Percentiles rank a stretch among this genome's conserved stretches.
Evolutionary conservation across 2,888 invertebrate genomes (phyloP).

Genomic region (Acronicta aceris): DNA sequence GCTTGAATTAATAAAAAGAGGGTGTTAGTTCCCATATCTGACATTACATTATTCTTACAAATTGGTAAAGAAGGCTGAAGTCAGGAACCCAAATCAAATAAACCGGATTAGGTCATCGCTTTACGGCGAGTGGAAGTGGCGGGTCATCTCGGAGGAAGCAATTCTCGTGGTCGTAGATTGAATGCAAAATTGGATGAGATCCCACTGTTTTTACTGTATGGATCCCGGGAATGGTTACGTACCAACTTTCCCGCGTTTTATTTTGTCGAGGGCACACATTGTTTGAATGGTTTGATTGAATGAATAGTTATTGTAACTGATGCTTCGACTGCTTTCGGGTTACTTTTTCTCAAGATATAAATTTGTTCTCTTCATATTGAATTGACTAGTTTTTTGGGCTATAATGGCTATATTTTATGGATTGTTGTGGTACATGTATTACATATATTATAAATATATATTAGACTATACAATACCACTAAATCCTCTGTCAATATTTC

Average conservation of each 20-base stretch:
- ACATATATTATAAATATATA: not conserved
- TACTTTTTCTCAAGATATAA: slow-evolving; percentile 67
- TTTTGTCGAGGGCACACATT: slow-evolving; percentile 78
- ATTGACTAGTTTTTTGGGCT: slow-evolving; percentile 62
- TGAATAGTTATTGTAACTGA: slow-evolving; percentile 84
- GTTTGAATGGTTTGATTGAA: slow-evolving; percentile 85
- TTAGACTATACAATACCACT: slow-evolving; percentile 10
- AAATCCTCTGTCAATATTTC: slow-evolving; percentile 38
- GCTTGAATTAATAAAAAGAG: slow-evolving; percentile 42
- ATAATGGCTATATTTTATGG: slow-evolving; percentile 50
- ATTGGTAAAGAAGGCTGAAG: slow-evolving; percentile 81
- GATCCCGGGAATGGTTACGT: slow-evolving; percentile 77
- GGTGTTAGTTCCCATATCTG: slow-evolving; percentile 60
- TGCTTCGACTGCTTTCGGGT: slow-evolving; percentile 69
- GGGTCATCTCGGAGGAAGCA: slow-evolving; percentile 87
- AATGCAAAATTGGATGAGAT: slow-evolving; percentile 89
- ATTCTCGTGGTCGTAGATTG: slow-evolving; percentile 88
- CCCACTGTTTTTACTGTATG: slow-evolving; percentile 86
- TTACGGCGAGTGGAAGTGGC: slow-evolving; percentile 86
- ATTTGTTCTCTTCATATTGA: slow-evolving; percentile 68
- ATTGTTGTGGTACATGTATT: slow-evolving; percentile 39
- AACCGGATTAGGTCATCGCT: slow-evolving; percentile 88
- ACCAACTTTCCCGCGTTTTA: slow-evolving; percentile 77
- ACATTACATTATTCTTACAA: slow-evolving; percentile 75
- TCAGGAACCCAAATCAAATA: slow-evolving; percentile 86